Evolutionary conservation across 2,113 vertebrate genomes (phyloP), one percentile per base, ranked within the genome.

Genomic region (Rattus rattus): DNA sequence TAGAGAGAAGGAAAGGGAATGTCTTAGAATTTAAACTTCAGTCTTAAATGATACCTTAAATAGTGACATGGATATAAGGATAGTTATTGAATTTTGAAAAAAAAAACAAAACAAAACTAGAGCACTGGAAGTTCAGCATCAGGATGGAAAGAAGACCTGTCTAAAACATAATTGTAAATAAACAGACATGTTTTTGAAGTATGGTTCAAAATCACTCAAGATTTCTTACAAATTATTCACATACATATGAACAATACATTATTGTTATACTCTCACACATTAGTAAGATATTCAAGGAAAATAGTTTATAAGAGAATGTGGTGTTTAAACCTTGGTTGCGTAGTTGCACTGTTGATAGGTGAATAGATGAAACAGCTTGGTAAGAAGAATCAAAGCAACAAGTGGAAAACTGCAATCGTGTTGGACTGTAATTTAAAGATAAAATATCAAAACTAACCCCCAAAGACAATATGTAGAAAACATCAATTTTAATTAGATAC

Each of bases 101-200:
- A 43, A 43, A 43, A 43, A n/a, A n/a, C n/a, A n/a, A n/a, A n/a
- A n/a, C n/a, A n/a, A 54, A 1, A 8, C 0, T 9, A 92, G 10
- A 30, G 1, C 4, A 54, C 36, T 7, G 33, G 1, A 79, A 91
- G 19, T 43, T 61, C 24, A 28, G 2, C 43, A 39, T 81, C 22
- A 79, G 3, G 43, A 88, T 33, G 7, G 9, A 84, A 2, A 79
- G 2, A 49, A 93, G 20, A 19, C 14, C 43, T 8, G 61, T 88
- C n/a, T 59, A 39, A 56, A 49, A 70, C 20, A 19, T 73, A 5
- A 47, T 22, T 4, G 5, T 6, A 67, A 80, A 49, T 65, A 69
- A 61, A 54, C 56, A 33, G 11, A 33, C 19, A 17, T 11, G 47
- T 65, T 86, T 85, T 80, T 14, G 7, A 89, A 69, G 13, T 83